Percentiles rank a stretch among this genome's conserved stretches.
These are phyloP conservation scores for Charaxes varanes DNA, from an alignment of 1,140 invertebrate genomes.

Conservation along the genomic window DNA sequence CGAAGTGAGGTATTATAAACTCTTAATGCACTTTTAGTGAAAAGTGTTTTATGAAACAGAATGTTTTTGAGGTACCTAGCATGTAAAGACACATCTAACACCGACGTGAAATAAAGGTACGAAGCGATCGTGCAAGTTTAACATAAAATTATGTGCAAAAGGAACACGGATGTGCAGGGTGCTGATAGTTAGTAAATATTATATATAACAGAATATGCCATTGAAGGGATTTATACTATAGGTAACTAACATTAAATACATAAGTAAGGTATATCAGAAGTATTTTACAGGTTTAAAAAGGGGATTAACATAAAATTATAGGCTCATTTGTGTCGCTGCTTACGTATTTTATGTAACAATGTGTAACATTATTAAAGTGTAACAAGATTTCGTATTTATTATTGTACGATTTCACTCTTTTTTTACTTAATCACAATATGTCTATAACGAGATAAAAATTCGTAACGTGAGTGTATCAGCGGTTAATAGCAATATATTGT, in stretches of 20 bases:
- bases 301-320: slow-evolving; percentile 59
- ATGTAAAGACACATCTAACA: slow-evolving; percentile 34
- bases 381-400: slow-evolving; percentile 52
- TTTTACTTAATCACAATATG: slow-evolving; percentile 59
- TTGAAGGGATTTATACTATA: slow-evolving; percentile 6
- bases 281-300: slow-evolving; percentile 26
- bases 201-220: slow-evolving; percentile 15
- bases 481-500: slow-evolving; percentile 16
- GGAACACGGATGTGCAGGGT: slow-evolving; percentile 53
- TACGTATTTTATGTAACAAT: slow-evolving; percentile 61
- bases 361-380: slow-evolving; percentile 65
- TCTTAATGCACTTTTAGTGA: slow-evolving; percentile 49
- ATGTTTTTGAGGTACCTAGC: slow-evolving; percentile 43
- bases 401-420: slow-evolving; percentile 69
- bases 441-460: slow-evolving; percentile 48
- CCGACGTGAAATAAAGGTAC: slow-evolving; percentile 38
- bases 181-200: slow-evolving; percentile 21
- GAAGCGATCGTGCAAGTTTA: slow-evolving; percentile 54
- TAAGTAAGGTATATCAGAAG: slow-evolving; percentile 17
- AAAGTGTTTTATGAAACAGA: slow-evolving; percentile 50
- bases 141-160: slow-evolving; percentile 49
- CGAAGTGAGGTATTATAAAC: slow-evolving; percentile 51
- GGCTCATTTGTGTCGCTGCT: slow-evolving; percentile 47
- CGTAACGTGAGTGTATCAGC: slow-evolving; percentile 33
- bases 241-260: slow-evolving; percentile 9